phyloP scores from a whole-genome alignment of 35 echinoderm and acorn worm species.

The Diadema setosum region DNA sequence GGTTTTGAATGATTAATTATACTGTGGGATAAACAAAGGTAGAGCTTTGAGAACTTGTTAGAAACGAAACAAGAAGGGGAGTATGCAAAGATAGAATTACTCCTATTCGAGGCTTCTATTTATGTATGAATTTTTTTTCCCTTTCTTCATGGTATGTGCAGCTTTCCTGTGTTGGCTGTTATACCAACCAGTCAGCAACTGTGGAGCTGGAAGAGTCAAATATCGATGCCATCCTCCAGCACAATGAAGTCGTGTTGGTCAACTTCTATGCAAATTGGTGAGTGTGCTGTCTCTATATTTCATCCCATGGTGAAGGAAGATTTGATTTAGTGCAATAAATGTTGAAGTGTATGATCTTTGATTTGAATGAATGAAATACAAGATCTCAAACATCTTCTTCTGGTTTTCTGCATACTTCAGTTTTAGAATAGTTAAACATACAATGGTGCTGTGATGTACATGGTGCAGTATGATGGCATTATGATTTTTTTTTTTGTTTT shows the following conservation, averaged over 20 bases:
- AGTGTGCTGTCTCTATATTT: background rate
- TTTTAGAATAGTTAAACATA: too few relatives aligned
- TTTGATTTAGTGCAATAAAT: too few relatives aligned
- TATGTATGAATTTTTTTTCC: background rate
- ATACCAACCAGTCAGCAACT: background rate
- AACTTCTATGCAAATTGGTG: conserved; percentile 99
- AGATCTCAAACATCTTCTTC: too few relatives aligned
- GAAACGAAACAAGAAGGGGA: too few relatives aligned
- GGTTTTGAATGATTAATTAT: background rate
- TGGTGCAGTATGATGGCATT: too few relatives aligned
- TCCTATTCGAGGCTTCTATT: background rate
- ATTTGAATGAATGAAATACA: too few relatives aligned
- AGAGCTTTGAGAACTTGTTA: background rate
- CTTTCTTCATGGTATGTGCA: too few relatives aligned
- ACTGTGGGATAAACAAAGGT: background rate
- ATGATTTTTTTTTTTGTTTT: too few relatives aligned
- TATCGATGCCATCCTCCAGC: conserved; percentile 54
- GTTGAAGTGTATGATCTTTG: too few relatives aligned
- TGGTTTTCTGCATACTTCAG: too few relatives aligned
- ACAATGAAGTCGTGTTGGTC: conserved; percentile 84
- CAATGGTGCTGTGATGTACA: too few relatives aligned
- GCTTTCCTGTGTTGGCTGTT: background rate
- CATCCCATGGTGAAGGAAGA: background rate
- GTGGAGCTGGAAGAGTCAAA: conserved; percentile 43
- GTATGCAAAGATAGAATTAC: background rate